Percentiles rank a stretch among this genome's conserved stretches.
These are phyloP conservation scores for Microchrysa polita DNA, from an alignment of 2,888 invertebrate genomes.

Conservation along the genomic window DNA sequence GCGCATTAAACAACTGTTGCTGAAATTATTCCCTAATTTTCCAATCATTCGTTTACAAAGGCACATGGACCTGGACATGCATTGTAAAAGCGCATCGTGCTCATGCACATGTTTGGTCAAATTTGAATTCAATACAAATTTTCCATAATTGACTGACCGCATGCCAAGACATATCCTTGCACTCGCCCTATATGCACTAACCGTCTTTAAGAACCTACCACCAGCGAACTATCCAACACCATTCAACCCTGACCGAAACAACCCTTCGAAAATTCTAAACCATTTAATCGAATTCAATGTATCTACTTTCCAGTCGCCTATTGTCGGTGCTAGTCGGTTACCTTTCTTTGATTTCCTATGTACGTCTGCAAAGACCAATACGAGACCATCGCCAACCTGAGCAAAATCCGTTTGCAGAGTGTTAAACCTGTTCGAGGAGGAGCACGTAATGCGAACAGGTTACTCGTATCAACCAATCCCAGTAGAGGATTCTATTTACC, in stretches of 20 bases:
- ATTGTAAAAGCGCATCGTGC: slow-evolving; percentile 29
- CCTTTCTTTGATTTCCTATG: neutral
- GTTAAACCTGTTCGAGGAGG: slow-evolving; percentile 30
- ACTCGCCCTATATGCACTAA: neutral
- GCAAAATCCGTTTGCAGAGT: neutral
- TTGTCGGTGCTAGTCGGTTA: slow-evolving; percentile 10
- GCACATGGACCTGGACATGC: no score
- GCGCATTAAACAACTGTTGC: slow-evolving; percentile 20
- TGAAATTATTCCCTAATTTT: slow-evolving; percentile 6
- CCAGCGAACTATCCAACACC: neutral
- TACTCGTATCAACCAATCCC: slow-evolving; percentile 18
- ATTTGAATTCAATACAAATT: slow-evolving; percentile 40
- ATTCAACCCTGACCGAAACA: neutral
- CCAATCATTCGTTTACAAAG: neutral
- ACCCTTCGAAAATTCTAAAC: neutral
- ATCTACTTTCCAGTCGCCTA: neutral
- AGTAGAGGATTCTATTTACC: slow-evolving; percentile 39
- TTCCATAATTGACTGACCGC: slow-evolving; percentile 39
- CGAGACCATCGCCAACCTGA: neutral
- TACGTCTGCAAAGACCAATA: neutral
- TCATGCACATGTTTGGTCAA: slow-evolving; percentile 37
- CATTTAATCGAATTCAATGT: neutral
- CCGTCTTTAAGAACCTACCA: neutral
- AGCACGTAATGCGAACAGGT: slow-evolving; percentile 12
- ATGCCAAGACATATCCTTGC: slow-evolving; percentile 18